phyloP scores from a whole-genome alignment of 2,888 invertebrate species.

The Shargacucullia verbasci region DNA sequence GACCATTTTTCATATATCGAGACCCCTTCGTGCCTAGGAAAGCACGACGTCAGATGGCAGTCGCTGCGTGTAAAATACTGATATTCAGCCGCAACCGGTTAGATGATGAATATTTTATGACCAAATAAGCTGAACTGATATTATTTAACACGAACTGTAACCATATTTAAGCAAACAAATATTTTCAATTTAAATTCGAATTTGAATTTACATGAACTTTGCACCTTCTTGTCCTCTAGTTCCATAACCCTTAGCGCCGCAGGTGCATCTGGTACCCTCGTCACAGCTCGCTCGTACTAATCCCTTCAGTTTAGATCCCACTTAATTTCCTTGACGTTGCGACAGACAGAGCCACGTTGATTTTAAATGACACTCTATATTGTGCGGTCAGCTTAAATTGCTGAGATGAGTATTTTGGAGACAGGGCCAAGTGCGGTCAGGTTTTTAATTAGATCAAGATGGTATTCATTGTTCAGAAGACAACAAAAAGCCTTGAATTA shows the following conservation, averaged over 20 bases:
- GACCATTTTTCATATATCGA: too few species aligned
- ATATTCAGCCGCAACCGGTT: too few species aligned
- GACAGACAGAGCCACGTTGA: constrained; percentile 52
- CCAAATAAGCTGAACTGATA: too few species aligned
- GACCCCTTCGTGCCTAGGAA: too few species aligned
- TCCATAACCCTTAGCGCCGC: constrained; percentile 41
- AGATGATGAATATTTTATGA: too few species aligned
- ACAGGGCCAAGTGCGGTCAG: background rate
- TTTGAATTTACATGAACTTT: background rate
- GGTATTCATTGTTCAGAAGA: too few species aligned
- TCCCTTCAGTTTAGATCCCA: constrained; percentile 63
- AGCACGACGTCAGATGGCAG: too few species aligned
- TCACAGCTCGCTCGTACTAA: constrained; percentile 61
- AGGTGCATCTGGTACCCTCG: constrained; percentile 70
- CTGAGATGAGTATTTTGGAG: constrained; percentile 8
- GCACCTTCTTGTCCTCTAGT: constrained; percentile 29
- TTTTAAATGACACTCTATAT: constrained; percentile 44
- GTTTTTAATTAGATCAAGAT: background rate
- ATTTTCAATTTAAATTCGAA: too few species aligned
- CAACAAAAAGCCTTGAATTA: too few species aligned
- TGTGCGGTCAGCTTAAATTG: background rate
- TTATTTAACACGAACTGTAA: too few species aligned
- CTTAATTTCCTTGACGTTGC: constrained; percentile 66
- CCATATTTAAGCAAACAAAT: too few species aligned
- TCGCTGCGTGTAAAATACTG: too few species aligned